Evolutionary conservation across 1,140 invertebrate genomes (phyloP), one percentile per base, ranked within the genome.

Genomic region (Colletes latitarsis): DNA sequence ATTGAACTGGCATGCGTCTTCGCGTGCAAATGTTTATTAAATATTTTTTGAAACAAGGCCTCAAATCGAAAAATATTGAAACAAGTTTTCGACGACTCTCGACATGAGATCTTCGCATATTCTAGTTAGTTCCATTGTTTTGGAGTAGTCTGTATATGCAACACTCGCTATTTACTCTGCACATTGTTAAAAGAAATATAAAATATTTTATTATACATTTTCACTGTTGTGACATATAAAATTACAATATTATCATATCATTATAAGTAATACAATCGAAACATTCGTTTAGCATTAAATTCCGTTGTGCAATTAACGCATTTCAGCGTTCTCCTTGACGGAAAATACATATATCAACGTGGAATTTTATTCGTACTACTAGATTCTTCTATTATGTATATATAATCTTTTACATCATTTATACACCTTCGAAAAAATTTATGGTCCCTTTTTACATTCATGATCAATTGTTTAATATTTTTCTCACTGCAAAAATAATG

Each of bases 401-500:
- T 84, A 64, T 91, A 91, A 70, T 90, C 80, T 43, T 82, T 82
- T 14, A 91, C 84, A 62, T 90, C 89, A 3, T 77, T 84, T 39
- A 91, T 90, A 60, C 84, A 91, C 60, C 86, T 87, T 1, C 83
- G 81, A 30, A 91, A 58, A 53, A 91, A 91, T 62, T 80, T 87
- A 39, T 86, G 63, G 57, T 91, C 87, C 57, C 53, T 89, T 83
- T 88, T 91, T 72, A 91, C 73, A 74, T 90, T 90, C 58, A 43
- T 83, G 66, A 91, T 87, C 58, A 91, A 83, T 41, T 82, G 74
- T 79, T 88, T 89, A 63, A 91, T 70, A 10, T 87, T 84, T 9
- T 62, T 82, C 70, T 82, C 86, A 21, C 90, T 91, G 67, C 62
- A 88, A 90, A 78, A 66, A 67, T 14, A 71, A 46, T 57, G 60